A percentile compares a stretch with the other conserved stretches of the same genome.
These are phyloP conservation scores for Hemibagrus guttatus DNA, from an alignment of 2,797 vertebrate species.

Conservation along the genomic window DNA sequence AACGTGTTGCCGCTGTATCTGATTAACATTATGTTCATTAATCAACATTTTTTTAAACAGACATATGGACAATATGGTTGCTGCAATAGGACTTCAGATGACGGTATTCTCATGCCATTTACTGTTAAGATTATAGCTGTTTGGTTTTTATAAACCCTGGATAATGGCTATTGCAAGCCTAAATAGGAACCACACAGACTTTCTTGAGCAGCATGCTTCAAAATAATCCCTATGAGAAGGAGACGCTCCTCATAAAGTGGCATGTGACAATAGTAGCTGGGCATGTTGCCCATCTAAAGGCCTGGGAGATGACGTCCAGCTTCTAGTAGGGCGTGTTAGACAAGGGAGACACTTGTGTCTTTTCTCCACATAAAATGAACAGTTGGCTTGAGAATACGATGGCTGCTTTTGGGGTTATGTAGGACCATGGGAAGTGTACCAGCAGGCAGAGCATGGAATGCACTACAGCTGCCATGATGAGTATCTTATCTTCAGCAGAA, in stretches of 20 bases:
- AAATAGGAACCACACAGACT: not conserved
- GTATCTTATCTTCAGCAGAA: not conserved
- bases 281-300: not conserved
- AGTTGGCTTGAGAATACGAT: not conserved
- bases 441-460: not conserved
- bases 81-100: not conserved
- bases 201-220: not conserved
- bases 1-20: not conserved
- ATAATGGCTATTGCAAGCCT: not conserved
- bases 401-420: not conserved
- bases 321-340: not conserved
- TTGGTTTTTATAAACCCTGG: not conserved
- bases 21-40: not conserved
- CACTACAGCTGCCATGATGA: not conserved
- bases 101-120: not conserved
- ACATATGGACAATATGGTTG: not conserved
- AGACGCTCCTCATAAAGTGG: not conserved
- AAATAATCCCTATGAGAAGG: not conserved
- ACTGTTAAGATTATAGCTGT: not conserved
- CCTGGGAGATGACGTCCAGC: not conserved
- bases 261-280: not conserved
- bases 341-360: not conserved
- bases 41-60: not conserved
- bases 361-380: too few relatives aligned
- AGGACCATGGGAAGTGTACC: not conserved